phyloP scores from a whole-genome alignment of 2,888 invertebrate species.

The Tachystola acroxantha region DNA sequence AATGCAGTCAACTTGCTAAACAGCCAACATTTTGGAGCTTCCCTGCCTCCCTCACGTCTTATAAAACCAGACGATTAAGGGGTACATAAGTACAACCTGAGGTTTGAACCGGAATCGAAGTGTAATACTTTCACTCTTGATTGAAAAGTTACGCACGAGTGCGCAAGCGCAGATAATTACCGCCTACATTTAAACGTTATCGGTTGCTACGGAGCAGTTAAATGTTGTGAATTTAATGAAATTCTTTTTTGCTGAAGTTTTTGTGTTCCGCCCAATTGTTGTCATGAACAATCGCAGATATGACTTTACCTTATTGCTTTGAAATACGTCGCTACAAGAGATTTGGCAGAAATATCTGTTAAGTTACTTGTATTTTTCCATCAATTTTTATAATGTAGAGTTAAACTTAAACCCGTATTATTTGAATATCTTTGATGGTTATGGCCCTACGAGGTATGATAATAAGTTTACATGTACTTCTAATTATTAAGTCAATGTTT shows the following conservation, averaged over 20 bases:
- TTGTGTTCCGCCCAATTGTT: background rate
- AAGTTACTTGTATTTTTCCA: too few relatives aligned
- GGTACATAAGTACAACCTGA: constrained; percentile 5
- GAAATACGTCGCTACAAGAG: too few relatives aligned
- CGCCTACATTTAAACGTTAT: constrained; percentile 24
- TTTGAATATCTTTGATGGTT: too few relatives aligned
- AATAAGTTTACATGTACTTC: too few relatives aligned
- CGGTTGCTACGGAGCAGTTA: constrained; percentile 17
- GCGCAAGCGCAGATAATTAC: constrained; percentile 25
- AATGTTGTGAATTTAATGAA: constrained; percentile 6
- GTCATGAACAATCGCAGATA: too few relatives aligned
- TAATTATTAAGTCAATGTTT: too few relatives aligned
- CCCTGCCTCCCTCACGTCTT: constrained; percentile 15
- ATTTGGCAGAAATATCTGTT: too few relatives aligned
- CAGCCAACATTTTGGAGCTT: constrained; percentile 6
- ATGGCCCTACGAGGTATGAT: too few relatives aligned
- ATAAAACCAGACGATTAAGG: constrained; percentile 7
- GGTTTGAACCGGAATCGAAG: constrained; percentile 10
- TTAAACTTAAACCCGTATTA: too few relatives aligned
- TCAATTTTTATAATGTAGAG: too few relatives aligned
- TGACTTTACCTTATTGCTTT: too few relatives aligned
- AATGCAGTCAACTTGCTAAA: constrained; percentile 1
- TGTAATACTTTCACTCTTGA: constrained; percentile 18
- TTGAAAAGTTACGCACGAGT: constrained; percentile 17
- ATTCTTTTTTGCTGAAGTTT: constrained; percentile 7